These are phyloP conservation scores for Alitta virens DNA, from an alignment of 2,888 invertebrate species.

Conservation along the genomic window DNA sequence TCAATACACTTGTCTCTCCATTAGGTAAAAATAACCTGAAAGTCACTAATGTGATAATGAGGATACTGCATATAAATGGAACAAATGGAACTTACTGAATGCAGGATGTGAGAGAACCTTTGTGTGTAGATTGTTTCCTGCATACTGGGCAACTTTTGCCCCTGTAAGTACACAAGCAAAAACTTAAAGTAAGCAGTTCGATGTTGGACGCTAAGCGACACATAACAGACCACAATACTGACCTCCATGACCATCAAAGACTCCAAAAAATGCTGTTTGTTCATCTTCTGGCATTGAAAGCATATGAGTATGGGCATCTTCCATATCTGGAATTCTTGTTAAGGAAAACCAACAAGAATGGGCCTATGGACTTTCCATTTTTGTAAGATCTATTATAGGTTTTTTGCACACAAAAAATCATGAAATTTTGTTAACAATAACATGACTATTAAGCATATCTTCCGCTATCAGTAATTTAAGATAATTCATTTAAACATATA, in stretches of 20 bases:
- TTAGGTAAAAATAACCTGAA: background rate
- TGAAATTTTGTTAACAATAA: background rate
- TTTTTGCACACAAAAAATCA: background rate
- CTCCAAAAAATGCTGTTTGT: slow-evolving; percentile 89
- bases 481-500: too few relatives aligned
- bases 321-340: slow-evolving; percentile 68
- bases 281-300: slow-evolving; percentile 82
- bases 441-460: too few relatives aligned
- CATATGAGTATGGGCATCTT: slow-evolving; percentile 97
- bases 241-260: slow-evolving; percentile 95
- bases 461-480: too few relatives aligned
- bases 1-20: background rate
- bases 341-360: too few relatives aligned
- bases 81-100: slow-evolving; percentile 61
- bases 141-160: slow-evolving; percentile 87
- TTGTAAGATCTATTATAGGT: too few relatives aligned
- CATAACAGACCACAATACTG: slow-evolving; percentile 33
- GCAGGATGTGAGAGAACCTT: slow-evolving; percentile 77
- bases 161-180: slow-evolving; percentile 62
- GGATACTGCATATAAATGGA: background rate
- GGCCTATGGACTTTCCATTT: too few relatives aligned
- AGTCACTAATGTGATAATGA: background rate
- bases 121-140: slow-evolving; percentile 92
- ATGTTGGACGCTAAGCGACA: too few relatives aligned
- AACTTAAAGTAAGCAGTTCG: too few relatives aligned